phyloP scores from a whole-genome alignment of 2,888 invertebrate genomes.

The Epinotia nisella region DNA sequence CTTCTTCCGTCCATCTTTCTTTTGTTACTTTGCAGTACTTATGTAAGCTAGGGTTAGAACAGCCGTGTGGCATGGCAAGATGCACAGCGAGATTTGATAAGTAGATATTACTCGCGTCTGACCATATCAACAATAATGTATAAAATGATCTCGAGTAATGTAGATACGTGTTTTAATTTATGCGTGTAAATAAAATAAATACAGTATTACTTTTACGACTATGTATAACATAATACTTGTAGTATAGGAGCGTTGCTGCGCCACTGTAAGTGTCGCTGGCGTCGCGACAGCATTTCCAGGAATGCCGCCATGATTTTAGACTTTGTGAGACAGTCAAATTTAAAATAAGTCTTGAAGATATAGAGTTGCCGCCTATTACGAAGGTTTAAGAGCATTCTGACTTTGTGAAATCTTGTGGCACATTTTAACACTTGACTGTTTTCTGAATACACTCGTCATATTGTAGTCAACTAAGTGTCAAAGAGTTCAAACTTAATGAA shows the following conservation, averaged over 20 bases:
- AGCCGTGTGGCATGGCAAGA: conserved; percentile 26
- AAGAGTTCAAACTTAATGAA: conserved; percentile 9
- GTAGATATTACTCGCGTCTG: conserved; percentile 65
- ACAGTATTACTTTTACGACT: conserved; percentile 20
- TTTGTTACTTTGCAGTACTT: conserved; percentile 37
- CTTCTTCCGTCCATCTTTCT: conserved; percentile 43
- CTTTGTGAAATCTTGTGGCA: background rate
- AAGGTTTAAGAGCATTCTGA: background rate
- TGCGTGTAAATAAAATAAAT: conserved; percentile 23
- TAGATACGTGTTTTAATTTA: conserved; percentile 43
- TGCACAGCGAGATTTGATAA: conserved; percentile 79
- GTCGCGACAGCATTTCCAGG: background rate
- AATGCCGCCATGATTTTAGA: background rate
- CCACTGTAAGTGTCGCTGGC: background rate
- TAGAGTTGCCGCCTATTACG: background rate
- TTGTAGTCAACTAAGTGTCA: background rate
- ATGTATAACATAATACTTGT: background rate
- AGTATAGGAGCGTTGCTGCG: background rate
- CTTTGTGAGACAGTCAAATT: background rate
- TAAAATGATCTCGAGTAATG: conserved; percentile 51
- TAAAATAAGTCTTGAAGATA: background rate
- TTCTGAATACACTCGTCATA: conserved; percentile 2
- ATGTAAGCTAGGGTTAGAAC: conserved; percentile 31
- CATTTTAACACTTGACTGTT: background rate
- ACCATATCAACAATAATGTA: conserved; percentile 59